Base-by-base conservation (phyloP, 1,140 invertebrate species). In the Apis dorsata region DNA sequence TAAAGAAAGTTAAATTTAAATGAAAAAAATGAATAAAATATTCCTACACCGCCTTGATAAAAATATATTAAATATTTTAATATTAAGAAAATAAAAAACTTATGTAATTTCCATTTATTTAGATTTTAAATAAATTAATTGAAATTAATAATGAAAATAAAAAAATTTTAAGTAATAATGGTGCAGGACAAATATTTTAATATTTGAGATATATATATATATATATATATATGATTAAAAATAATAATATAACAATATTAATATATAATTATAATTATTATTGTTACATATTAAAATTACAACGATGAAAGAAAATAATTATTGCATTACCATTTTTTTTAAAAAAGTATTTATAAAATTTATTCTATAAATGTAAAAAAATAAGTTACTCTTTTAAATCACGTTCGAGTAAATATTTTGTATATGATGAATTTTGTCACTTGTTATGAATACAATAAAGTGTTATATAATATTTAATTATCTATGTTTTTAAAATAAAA, bases 401-500 rank as follows among this genome's bases (percentile, higher is more conserved):
- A 82, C 24, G 17, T 53, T 49, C 34, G 24, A 68, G 55, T n/a
- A 69, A 69, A 70, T 60, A 77, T 80, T 60, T 81, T 68, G 2
- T 62, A 81, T 77, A 85, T 71, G 55, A 76, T n/a, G 44, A 75
- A 79, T 15, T 79, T 73, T 73, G 21, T 68, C 55, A 85, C 15
- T 81, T 80, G 53, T 82, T 77, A 76, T 76, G 24, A 24, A 81
- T 60, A 59, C 13, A 82, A 82, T 82, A 77, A 82, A 82, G 24
- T 15, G 51, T 69, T 82, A 62, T n/a, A 68, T 57, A 59, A 82
- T 10, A 21, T 66, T 53, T 51, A 49, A 68, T 66, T 55, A 49
- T 28, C 3, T 44, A 59, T 63, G n/a, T 74, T 62, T 19, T 76
- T 60, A 59, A 72, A 81, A 75, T 86, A 57, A 59, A 73, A 66